These are phyloP conservation scores for Ophthalmolycus amberensis DNA, from an alignment of 2,113 vertebrate species.

Conservation along the genomic window DNA sequence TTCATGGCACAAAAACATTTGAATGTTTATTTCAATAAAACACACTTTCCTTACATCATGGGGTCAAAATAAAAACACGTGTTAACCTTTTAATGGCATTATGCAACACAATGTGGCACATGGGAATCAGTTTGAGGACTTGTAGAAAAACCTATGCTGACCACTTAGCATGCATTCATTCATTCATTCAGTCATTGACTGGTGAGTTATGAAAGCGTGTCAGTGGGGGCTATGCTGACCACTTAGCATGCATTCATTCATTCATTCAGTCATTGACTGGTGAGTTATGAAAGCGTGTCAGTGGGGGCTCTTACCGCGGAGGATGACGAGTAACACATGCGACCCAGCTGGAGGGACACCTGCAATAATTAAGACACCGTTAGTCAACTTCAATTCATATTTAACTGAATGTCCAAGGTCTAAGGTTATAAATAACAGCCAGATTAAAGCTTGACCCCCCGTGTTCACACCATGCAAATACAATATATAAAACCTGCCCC, in stretches of 20 bases:
- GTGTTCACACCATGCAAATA: constrained; percentile 10
- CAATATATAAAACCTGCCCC: background rate
- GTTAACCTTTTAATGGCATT: background rate
- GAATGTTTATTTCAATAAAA: background rate
- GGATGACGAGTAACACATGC: constrained; percentile 78
- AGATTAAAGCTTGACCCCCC: background rate
- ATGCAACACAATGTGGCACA: background rate
- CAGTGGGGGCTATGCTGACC: background rate
- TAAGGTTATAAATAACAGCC: background rate
- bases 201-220: background rate
- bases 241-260: background rate
- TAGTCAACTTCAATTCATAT: background rate
- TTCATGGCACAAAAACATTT: background rate
- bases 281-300: background rate
- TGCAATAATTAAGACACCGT: constrained; percentile 55
- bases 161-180: background rate
- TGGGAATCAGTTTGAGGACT: background rate
- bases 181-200: background rate
- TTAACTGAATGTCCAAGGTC: background rate
- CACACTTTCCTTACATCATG: background rate
- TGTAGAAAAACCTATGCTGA: background rate
- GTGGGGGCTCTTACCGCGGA: constrained; percentile 72
- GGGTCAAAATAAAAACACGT: background rate
- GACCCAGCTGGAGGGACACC: constrained; percentile 71
- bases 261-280: background rate